These are phyloP conservation scores for Actias luna DNA, from an alignment of 2,888 invertebrate species.

Conservation along the genomic window DNA sequence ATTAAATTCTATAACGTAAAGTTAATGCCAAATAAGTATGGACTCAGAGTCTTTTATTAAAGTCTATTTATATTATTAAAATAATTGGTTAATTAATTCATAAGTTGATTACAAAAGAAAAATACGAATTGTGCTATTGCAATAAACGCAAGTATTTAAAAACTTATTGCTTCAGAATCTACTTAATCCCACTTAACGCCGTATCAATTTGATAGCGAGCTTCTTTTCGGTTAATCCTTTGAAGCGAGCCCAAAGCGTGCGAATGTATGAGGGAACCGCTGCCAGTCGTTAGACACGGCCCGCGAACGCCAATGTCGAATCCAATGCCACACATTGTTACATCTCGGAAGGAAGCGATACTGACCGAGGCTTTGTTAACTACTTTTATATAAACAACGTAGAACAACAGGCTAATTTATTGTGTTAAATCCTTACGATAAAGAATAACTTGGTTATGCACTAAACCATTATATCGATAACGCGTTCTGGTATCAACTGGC, in stretches of 20 bases:
- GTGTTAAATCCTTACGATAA: neutral
- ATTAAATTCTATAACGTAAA: too few species aligned
- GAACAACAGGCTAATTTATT: conserved; percentile 13
- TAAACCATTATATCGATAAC: too few species aligned
- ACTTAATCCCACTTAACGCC: neutral
- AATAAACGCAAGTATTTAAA: too few species aligned
- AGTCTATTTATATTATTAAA: too few species aligned
- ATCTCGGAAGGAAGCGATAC: conserved; percentile 68
- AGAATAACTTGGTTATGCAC: neutral
- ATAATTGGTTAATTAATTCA: too few species aligned
- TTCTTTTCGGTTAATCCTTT: conserved; percentile 22
- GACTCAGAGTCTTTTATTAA: too few species aligned
- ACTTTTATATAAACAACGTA: conserved; percentile 40
- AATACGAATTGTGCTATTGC: too few species aligned
- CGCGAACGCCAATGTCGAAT: conserved; percentile 70
- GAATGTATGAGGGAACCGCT: conserved; percentile 75
- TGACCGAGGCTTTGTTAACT: conserved; percentile 57
- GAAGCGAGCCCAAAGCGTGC: conserved; percentile 49
- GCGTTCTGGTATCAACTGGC: too few species aligned
- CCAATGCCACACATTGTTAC: conserved; percentile 78
- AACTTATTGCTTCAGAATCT: neutral
- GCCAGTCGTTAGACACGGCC: conserved; percentile 71
- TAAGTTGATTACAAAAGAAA: too few species aligned
- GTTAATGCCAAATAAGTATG: too few species aligned
- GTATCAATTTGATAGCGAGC: neutral